These are phyloP conservation scores for Eledona agricola DNA, from an alignment of 2,888 invertebrate species.

Conservation along the genomic window DNA sequence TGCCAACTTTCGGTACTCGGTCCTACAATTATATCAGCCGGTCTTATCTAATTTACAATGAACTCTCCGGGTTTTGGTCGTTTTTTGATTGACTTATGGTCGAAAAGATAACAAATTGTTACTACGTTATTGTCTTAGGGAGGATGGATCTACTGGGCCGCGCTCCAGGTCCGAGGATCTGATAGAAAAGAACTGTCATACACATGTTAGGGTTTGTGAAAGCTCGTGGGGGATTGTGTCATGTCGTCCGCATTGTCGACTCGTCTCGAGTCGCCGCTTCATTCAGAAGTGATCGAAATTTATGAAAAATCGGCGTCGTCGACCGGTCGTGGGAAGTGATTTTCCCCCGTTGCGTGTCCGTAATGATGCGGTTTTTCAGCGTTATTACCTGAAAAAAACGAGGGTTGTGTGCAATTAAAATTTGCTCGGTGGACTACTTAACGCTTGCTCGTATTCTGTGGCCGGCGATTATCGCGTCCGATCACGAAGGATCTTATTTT, in stretches of 20 bases:
- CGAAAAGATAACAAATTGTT: slow-evolving; percentile 60
- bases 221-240: too few relatives aligned
- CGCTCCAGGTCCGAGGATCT: not conserved
- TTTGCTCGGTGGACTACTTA: slow-evolving; percentile 18
- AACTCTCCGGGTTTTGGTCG: slow-evolving; percentile 54
- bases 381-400: slow-evolving; percentile 2
- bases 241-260: too few relatives aligned
- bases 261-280: too few relatives aligned
- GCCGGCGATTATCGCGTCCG: slow-evolving; percentile 35
- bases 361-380: too few relatives aligned
- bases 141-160: slow-evolving; percentile 41
- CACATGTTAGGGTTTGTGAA: not conserved
- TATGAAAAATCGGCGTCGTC: too few relatives aligned
- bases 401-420: slow-evolving; percentile 3
- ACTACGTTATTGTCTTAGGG: slow-evolving; percentile 52
- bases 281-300: too few relatives aligned
- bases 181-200: not conserved
- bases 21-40: slow-evolving; percentile 54
- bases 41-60: slow-evolving; percentile 58
- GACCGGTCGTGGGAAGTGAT: slow-evolving; percentile 3
- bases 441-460: slow-evolving; percentile 21
- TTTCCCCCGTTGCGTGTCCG: slow-evolving; percentile 3
- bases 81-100: slow-evolving; percentile 58
- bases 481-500: slow-evolving; percentile 40
- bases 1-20: slow-evolving; percentile 55